Evolutionary conservation across 2,113 vertebrate genomes (phyloP).

Genomic region (Paracyprichromis sp.): DNA sequence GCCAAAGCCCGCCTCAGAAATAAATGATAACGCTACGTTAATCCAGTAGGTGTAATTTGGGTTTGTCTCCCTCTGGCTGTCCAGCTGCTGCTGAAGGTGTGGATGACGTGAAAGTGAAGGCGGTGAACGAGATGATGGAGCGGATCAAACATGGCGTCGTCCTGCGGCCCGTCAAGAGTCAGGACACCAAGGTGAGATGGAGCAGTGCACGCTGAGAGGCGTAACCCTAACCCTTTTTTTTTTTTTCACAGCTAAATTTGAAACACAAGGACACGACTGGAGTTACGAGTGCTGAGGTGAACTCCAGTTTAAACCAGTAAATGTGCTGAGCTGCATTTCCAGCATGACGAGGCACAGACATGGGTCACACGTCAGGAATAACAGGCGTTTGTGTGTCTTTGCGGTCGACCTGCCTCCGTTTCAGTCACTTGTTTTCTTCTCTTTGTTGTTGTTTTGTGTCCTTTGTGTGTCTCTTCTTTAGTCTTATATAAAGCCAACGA

Average conservation of each 20-base stretch:
- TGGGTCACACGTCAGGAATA: neutral
- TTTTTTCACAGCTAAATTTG: neutral
- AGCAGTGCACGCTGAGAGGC: neutral
- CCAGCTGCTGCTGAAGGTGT: conserved; percentile 39
- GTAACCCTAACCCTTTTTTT: neutral
- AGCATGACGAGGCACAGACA: neutral
- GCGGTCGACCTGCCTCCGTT: neutral
- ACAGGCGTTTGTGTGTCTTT: neutral
- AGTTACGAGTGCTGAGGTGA: neutral
- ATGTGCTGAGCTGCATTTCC: neutral
- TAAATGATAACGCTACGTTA: neutral
- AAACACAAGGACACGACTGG: neutral
- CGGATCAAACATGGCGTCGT: conserved; percentile 77
- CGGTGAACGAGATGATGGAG: conserved; percentile 81
- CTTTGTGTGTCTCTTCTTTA: neutral
- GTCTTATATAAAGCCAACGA: neutral
- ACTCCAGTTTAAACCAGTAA: neutral
- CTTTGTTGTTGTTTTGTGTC: neutral
- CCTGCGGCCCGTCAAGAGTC: conserved; percentile 73
- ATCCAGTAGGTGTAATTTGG: neutral
- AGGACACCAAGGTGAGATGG: conserved; percentile 64
- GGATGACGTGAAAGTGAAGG: conserved; percentile 75
- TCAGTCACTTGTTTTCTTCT: neutral
- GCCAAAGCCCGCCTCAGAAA: neutral
- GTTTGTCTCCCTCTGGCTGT: neutral